These are phyloP conservation scores for Siderastrea radians DNA, from an alignment of 92 coral and sea anemone genomes.

Conservation along the genomic window DNA sequence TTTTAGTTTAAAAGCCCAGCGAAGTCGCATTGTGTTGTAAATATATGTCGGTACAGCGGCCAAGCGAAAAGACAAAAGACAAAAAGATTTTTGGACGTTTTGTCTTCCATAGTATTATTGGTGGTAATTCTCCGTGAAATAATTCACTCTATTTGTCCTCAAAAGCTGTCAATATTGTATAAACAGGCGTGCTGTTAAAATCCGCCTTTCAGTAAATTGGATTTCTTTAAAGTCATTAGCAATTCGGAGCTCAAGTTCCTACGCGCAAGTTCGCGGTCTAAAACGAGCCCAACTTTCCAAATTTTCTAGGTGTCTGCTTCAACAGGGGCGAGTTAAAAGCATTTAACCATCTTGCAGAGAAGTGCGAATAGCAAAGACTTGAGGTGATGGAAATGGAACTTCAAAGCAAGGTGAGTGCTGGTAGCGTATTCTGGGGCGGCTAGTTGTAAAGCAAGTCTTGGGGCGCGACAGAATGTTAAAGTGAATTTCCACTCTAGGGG, in stretches of 20 bases:
- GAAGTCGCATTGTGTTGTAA: not conserved
- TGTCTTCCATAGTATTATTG: constrained; percentile 22
- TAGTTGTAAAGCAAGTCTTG: not conserved
- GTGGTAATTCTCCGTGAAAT: constrained; percentile 59
- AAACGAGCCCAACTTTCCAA: not conserved
- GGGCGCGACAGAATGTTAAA: not conserved
- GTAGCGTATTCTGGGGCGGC: not conserved
- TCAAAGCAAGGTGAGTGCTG: constrained; percentile 28
- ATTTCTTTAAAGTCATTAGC: constrained; percentile 27
- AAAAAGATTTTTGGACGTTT: constrained; percentile 2
- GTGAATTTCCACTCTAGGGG: not conserved
- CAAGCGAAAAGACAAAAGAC: constrained; percentile 11
- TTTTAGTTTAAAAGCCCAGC: not conserved
- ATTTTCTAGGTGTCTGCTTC: not conserved
- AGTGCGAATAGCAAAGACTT: too few relatives aligned
- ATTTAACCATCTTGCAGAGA: not conserved
- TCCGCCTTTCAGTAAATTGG: not conserved
- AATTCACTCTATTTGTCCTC: constrained; percentile 23
- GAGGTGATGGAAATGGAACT: constrained; percentile 22
- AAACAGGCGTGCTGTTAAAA: constrained; percentile 25
- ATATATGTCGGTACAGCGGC: constrained; percentile 5
- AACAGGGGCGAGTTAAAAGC: too few relatives aligned
- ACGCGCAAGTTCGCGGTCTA: not conserved
- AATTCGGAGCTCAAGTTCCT: not conserved
- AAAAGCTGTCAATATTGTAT: constrained; percentile 36